Conservation (phyloP, 2,113 vertebrate genomes). For the Aegithalos caudatus region DNA sequence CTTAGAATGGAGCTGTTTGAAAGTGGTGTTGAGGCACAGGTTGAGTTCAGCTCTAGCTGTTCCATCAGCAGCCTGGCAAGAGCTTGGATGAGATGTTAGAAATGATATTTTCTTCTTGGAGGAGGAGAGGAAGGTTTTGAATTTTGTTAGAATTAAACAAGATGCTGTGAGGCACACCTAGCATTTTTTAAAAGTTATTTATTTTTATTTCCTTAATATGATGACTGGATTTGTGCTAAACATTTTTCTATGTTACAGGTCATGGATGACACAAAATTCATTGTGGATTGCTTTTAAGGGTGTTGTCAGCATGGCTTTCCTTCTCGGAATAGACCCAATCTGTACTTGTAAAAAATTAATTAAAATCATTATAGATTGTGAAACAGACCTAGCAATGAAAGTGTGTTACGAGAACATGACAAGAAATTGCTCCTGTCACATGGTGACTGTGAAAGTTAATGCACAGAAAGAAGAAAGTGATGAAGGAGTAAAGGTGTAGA, state of each 20-base stretch:
- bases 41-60: background rate
- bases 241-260: background rate
- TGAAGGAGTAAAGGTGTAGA: background rate
- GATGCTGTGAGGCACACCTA: background rate
- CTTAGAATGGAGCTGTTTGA: background rate
- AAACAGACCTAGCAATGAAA: background rate
- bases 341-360: background rate
- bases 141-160: background rate
- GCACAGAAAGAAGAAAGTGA: background rate
- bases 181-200: background rate
- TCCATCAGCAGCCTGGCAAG: slow-evolving; percentile 13
- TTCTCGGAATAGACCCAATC: background rate
- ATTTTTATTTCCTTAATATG: background rate
- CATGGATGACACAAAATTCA: background rate
- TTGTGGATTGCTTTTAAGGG: background rate
- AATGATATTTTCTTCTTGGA: background rate
- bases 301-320: background rate
- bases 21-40: background rate
- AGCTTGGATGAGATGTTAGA: background rate
- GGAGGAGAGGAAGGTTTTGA: background rate
- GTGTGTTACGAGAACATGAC: background rate
- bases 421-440: background rate
- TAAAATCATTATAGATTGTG: background rate
- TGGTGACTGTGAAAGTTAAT: background rate
- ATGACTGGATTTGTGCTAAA: background rate